phyloP scores from a whole-genome alignment of 2,113 vertebrate genomes.

The Ptilonorhynchus violaceus region DNA sequence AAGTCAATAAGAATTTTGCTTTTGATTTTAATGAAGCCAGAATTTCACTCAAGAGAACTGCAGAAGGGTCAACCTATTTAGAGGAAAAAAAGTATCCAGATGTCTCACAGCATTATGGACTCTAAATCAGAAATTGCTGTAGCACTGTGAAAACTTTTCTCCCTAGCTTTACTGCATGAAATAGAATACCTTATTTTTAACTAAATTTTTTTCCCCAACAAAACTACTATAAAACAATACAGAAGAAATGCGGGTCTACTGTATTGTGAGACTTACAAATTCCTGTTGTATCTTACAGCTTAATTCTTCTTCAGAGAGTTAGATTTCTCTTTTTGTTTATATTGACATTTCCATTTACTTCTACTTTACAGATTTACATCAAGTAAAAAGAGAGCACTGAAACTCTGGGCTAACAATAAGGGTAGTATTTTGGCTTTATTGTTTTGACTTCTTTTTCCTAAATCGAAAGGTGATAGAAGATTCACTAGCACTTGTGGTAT shows the following conservation, averaged over 20 bases:
- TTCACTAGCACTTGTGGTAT: neutral
- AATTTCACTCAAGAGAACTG: slow-evolving; percentile 39
- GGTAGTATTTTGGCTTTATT: neutral
- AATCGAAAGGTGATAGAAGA: neutral
- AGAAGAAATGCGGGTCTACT: neutral
- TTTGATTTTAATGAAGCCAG: slow-evolving; percentile 45
- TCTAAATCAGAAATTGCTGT: neutral
- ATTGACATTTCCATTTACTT: neutral
- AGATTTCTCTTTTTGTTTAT: neutral
- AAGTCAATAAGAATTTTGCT: slow-evolving; percentile 30
- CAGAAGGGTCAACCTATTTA: slow-evolving; percentile 21
- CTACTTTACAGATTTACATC: neutral
- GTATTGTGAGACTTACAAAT: neutral
- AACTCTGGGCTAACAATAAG: neutral
- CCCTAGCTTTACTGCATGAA: neutral
- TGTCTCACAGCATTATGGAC: neutral
- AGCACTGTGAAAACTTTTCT: neutral
- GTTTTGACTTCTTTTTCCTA: neutral
- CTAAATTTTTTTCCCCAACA: neutral
- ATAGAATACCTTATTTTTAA: neutral
- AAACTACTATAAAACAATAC: neutral
- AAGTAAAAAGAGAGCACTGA: neutral
- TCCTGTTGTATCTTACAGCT: neutral
- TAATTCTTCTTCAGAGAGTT: neutral
- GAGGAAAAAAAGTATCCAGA: neutral